phyloP scores from a whole-genome alignment of 2,113 vertebrate genomes.

The Cranoglanis bouderius region DNA sequence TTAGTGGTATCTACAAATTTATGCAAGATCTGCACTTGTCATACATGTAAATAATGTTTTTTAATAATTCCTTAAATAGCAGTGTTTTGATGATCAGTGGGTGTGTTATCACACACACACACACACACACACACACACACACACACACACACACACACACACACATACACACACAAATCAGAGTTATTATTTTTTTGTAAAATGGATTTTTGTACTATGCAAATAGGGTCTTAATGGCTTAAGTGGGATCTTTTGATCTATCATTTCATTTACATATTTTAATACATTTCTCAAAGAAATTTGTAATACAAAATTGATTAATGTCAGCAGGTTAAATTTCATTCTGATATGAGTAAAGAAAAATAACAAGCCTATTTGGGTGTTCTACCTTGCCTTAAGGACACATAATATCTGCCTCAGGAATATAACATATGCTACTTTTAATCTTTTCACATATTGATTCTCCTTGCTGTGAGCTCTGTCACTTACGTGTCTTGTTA shows the following conservation, averaged over 20 bases:
- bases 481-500: background rate
- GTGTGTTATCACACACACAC: background rate
- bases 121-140: background rate
- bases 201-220: slow-evolving; percentile 1
- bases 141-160: background rate
- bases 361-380: background rate
- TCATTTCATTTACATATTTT: background rate
- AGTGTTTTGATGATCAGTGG: background rate
- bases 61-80: background rate
- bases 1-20: background rate
- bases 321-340: background rate
- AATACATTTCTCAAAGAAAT: background rate
- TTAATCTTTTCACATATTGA: background rate
- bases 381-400: background rate
- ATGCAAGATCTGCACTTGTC: background rate
- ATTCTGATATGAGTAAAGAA: background rate
- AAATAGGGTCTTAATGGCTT: slow-evolving; percentile 9
- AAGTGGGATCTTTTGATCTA: slow-evolving; percentile 15
- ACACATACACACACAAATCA: background rate
- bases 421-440: background rate
- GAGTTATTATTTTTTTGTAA: background rate
- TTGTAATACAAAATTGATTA: background rate
- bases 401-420: background rate
- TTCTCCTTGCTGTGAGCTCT: background rate
- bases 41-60: background rate